phyloP scores from a whole-genome alignment of 1,140 invertebrate genomes.

The Drosophila sechellia region DNA sequence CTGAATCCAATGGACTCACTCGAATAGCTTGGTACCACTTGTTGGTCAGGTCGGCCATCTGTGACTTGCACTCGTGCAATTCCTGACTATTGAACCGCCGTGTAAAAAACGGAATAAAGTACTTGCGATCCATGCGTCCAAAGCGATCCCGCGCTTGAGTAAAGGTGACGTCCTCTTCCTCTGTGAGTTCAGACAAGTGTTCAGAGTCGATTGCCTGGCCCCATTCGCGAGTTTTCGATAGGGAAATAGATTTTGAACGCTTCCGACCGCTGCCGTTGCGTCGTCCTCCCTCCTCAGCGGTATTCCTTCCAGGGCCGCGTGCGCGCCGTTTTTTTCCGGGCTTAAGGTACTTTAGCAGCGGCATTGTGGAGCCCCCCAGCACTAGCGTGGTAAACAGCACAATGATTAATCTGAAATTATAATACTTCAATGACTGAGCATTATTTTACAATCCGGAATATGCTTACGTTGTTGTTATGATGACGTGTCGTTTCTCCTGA shows the following conservation, averaged over 20 bases:
- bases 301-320: conserved; percentile 27
- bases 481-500: conserved; percentile 96
- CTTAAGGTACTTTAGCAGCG: conserved; percentile 93
- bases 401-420: conserved; percentile 90
- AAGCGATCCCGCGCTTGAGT: conserved; percentile 91
- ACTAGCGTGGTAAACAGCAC: conserved; percentile 97
- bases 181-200: conserved; percentile 97
- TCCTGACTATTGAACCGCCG: conserved; percentile 97
- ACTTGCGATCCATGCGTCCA: conserved; percentile 95
- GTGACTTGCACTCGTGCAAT: conserved; percentile 96
- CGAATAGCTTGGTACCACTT: conserved; percentile 98
- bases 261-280: conserved; percentile 87
- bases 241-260: conserved; percentile 93
- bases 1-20: conserved; percentile 90
- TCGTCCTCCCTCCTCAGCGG: conserved; percentile 15
- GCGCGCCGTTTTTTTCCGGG: conserved; percentile 85
- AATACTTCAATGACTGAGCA: background rate
- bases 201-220: conserved; percentile 98
- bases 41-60: conserved; percentile 98
- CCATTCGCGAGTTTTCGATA: conserved; percentile 99
- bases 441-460: background rate
- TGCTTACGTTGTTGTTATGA: conserved; percentile 95
- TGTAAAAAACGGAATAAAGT: conserved; percentile 98
- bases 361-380: conserved; percentile 98
- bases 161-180: conserved; percentile 92